Conservation (phyloP, 2,113 vertebrate species). For the Zonotrichia leucophrys region DNA sequence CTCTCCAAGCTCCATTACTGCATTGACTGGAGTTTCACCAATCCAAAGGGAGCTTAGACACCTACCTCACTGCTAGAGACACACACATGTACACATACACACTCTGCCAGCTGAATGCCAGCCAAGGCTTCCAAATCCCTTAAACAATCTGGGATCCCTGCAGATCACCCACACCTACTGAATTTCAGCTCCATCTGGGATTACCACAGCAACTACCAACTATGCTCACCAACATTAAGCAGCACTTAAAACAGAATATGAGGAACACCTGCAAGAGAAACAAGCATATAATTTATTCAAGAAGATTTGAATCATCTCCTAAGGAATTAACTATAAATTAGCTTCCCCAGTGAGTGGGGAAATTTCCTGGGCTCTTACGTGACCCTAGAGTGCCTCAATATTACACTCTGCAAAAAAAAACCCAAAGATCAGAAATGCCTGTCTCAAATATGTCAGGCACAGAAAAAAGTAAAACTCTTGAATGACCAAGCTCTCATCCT, state of each 20-base stretch:
- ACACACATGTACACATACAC: background rate
- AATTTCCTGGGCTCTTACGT: background rate
- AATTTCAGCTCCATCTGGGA: background rate
- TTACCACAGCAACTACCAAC: background rate
- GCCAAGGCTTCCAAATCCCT: background rate
- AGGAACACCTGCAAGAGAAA: conserved; percentile 29
- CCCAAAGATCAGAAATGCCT: background rate
- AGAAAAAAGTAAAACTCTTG: background rate
- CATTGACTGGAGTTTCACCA: background rate
- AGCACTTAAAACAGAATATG: background rate
- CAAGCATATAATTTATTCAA: background rate
- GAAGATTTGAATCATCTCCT: background rate
- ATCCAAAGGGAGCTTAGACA: background rate
- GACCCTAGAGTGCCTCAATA: background rate
- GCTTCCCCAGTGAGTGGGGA: background rate
- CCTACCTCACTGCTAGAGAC: background rate
- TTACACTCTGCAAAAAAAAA: background rate
- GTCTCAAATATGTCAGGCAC: background rate
- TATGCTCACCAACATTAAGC: background rate
- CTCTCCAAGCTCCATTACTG: background rate
- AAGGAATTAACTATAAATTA: background rate
- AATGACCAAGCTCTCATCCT: background rate
- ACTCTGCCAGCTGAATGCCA: background rate
- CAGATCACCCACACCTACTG: background rate
- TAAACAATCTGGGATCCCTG: background rate